Evolutionary conservation across 2,113 vertebrate genomes (phyloP).

Genomic region (Myrmophylax atrothorax): DNA sequence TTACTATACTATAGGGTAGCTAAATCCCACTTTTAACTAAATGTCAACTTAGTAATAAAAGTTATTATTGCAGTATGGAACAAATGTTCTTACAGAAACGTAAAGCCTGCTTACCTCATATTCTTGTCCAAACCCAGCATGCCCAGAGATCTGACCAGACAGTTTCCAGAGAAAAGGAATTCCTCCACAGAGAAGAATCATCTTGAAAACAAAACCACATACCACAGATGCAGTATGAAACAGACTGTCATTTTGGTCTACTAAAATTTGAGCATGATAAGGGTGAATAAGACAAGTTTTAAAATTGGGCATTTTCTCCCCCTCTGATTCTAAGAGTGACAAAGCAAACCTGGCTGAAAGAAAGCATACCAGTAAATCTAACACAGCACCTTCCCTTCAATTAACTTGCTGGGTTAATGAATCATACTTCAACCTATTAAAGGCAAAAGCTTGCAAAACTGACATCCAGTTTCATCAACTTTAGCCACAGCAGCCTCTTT

Average conservation of each 20-base stretch:
- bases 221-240: neutral
- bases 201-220: conserved; percentile 68
- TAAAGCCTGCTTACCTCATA: conserved; percentile 82
- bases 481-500: neutral
- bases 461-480: neutral
- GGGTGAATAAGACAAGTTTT: neutral
- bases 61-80: neutral
- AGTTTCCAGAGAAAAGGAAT: conserved; percentile 93
- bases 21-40: neutral
- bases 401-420: neutral
- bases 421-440: neutral
- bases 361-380: neutral
- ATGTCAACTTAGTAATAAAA: neutral
- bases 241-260: neutral
- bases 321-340: neutral
- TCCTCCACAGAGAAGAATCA: conserved; percentile 93
- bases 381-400: neutral
- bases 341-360: neutral
- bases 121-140: conserved; percentile 85
- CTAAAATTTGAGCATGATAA: neutral
- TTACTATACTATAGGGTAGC: neutral
- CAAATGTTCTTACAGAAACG: neutral
- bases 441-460: neutral
- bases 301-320: neutral
- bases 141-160: conserved; percentile 82